phyloP scores from a whole-genome alignment of 2,113 vertebrate genomes.

The Oncorhynchus nerka region DNA sequence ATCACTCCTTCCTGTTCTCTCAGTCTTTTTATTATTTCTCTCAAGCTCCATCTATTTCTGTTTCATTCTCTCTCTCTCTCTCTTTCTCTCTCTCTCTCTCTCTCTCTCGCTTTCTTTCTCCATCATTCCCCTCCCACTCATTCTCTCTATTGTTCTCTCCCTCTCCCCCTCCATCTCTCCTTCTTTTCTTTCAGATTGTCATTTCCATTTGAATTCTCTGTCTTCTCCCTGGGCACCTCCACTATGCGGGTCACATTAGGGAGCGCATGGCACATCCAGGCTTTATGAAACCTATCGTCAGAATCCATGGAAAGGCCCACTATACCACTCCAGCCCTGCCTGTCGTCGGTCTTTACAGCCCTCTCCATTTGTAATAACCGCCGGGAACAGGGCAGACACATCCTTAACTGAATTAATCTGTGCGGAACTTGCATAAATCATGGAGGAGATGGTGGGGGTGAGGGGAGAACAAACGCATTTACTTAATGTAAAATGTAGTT shows the following conservation, averaged over 20 bases:
- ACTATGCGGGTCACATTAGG: slow-evolving; percentile 82
- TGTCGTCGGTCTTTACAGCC: slow-evolving; percentile 55
- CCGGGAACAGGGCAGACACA: slow-evolving; percentile 22
- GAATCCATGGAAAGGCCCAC: slow-evolving; percentile 65
- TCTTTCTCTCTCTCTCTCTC: not conserved
- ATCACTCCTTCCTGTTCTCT: not conserved
- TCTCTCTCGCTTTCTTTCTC: not conserved
- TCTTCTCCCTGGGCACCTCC: slow-evolving; percentile 65
- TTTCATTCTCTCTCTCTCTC: not conserved
- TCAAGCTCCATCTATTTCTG: not conserved
- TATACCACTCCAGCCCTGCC: slow-evolving; percentile 52
- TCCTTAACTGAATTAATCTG: slow-evolving; percentile 50
- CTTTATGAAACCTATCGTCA: slow-evolving; percentile 41
- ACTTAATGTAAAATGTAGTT: slow-evolving; percentile 62
- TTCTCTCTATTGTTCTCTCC: not conserved
- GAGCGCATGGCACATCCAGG: slow-evolving; percentile 49
- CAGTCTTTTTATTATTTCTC: not conserved
- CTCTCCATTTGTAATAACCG: slow-evolving; percentile 63
- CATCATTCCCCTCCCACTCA: not conserved
- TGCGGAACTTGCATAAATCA: slow-evolving; percentile 51
- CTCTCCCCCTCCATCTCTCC: not conserved
- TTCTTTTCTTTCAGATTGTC: slow-evolving; percentile 53
- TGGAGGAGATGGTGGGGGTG: slow-evolving; percentile 25
- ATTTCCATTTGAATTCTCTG: slow-evolving; percentile 75
- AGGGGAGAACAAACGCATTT: slow-evolving; percentile 32